These are phyloP conservation scores for Julus scandinavius DNA, from an alignment of 2,888 invertebrate genomes.

Conservation along the genomic window DNA sequence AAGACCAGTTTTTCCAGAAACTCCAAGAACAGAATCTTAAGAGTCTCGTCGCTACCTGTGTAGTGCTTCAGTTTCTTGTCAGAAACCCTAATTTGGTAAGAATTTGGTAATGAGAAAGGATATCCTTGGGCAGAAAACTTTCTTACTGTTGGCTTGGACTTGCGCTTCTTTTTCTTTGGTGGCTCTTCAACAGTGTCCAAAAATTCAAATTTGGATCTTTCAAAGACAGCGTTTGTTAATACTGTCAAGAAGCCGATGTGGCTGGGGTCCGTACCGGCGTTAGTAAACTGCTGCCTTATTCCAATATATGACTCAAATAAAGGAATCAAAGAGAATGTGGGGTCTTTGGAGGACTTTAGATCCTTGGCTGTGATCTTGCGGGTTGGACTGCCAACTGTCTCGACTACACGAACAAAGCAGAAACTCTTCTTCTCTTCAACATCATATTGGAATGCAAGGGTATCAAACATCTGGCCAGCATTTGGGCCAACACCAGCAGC, in stretches of 20 bases:
- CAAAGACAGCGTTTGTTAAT: neutral
- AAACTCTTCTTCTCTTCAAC: neutral
- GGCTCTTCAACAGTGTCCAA: neutral
- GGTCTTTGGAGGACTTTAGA: neutral
- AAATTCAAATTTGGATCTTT: neutral
- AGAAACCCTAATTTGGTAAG: neutral
- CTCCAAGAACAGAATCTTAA: neutral
- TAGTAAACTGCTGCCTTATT: neutral
- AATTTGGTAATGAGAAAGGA: neutral
- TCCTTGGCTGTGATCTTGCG: neutral
- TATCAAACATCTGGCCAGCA: neutral
- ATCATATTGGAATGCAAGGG: neutral
- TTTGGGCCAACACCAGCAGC: constrained; percentile 1
- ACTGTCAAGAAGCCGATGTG: neutral
- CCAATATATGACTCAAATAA: neutral
- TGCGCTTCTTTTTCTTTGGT: neutral
- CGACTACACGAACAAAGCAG: neutral
- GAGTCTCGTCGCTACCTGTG: neutral
- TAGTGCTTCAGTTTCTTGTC: neutral
- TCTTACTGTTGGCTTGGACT: neutral
- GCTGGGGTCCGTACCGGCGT: neutral
- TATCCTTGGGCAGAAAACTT: neutral
- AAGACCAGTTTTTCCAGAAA: neutral
- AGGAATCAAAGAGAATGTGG: neutral
- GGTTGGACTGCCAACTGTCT: neutral